A percentile compares a stretch with the other conserved stretches of the same genome.
phyloP scores from a whole-genome alignment of 2,888 invertebrate genomes.

The Nephrocerus scutellatus region DNA sequence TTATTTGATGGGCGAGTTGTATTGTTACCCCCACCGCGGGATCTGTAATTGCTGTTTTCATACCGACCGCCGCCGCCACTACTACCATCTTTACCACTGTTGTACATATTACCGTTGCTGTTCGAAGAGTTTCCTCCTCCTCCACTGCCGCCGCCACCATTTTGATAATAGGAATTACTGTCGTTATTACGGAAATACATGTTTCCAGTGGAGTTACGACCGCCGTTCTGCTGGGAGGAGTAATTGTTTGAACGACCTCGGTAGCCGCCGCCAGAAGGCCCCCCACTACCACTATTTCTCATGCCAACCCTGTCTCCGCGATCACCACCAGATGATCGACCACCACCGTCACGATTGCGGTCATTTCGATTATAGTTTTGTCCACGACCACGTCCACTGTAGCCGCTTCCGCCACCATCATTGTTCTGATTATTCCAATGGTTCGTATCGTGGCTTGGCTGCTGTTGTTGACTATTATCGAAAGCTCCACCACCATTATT shows the following conservation, averaged over 20 bases:
- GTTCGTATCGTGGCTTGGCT: slow-evolving; percentile 22
- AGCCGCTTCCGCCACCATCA: slow-evolving; percentile 23
- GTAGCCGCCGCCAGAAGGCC: slow-evolving; percentile 16
- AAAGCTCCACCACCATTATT: slow-evolving; percentile 24
- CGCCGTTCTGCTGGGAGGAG: slow-evolving; percentile 31
- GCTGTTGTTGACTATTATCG: slow-evolving; percentile 19
- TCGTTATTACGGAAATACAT: slow-evolving; percentile 45
- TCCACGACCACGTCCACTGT: slow-evolving; percentile 22
- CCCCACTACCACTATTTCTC: slow-evolving; percentile 11
- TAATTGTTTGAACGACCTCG: slow-evolving; percentile 25
- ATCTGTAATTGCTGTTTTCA: slow-evolving; percentile 34
- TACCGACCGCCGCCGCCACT: slow-evolving; percentile 26
- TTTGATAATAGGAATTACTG: slow-evolving; percentile 27
- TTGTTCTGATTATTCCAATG: slow-evolving; percentile 26
- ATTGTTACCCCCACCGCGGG: slow-evolving; percentile 36
- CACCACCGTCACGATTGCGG: slow-evolving; percentile 32
- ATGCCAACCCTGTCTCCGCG: slow-evolving; percentile 14
- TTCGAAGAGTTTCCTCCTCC: too few relatives aligned
- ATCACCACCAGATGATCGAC: slow-evolving; percentile 19
- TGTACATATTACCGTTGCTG: slow-evolving; percentile 26
- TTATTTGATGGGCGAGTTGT: slow-evolving; percentile 17
- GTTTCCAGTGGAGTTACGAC: slow-evolving; percentile 32
- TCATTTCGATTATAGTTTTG: slow-evolving; percentile 28
- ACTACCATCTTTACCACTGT: slow-evolving; percentile 25
- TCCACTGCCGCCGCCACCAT: slow-evolving; percentile 28